Percentiles rank a stretch among this genome's conserved stretches.
These are phyloP conservation scores for Terebella lapidaria DNA, from an alignment of 2,888 invertebrate genomes.

Conservation along the genomic window DNA sequence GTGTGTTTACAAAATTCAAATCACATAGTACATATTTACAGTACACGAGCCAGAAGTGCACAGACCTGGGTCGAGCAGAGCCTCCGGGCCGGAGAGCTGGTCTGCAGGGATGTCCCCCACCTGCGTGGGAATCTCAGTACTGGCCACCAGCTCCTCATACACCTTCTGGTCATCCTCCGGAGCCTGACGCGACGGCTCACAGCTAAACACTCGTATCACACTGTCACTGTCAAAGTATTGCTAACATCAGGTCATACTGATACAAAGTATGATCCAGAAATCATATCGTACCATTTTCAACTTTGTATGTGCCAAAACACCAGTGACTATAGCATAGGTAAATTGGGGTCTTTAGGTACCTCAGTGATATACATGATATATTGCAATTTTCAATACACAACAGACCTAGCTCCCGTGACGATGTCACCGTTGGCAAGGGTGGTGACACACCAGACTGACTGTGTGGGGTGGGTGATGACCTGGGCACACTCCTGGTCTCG, in stretches of 20 bases:
- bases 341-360: too few species aligned
- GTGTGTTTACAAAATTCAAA: too few species aligned
- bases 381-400: too few species aligned
- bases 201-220: constrained; percentile 77
- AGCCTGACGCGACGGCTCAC: constrained; percentile 62
- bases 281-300: too few species aligned
- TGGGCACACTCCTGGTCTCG: constrained; percentile 56
- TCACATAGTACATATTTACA: too few species aligned
- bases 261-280: too few species aligned
- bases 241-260: too few species aligned
- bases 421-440: constrained; percentile 82
- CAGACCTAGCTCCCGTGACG: constrained; percentile 73
- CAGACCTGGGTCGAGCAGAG: constrained; percentile 69
- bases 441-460: constrained; percentile 83
- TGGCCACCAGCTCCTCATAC: constrained; percentile 71
- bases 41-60: too few species aligned
- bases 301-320: too few species aligned
- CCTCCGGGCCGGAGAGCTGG: constrained; percentile 79
- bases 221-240: constrained; percentile 77
- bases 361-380: too few species aligned
- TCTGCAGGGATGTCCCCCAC: constrained; percentile 81
- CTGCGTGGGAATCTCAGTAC: constrained; percentile 56
- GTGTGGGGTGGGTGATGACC: constrained; percentile 72
- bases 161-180: constrained; percentile 60
- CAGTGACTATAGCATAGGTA: too few species aligned